These are phyloP conservation scores for Dipodomys ordii DNA, from an alignment of 2,113 vertebrate genomes.

Conservation along the genomic window DNA sequence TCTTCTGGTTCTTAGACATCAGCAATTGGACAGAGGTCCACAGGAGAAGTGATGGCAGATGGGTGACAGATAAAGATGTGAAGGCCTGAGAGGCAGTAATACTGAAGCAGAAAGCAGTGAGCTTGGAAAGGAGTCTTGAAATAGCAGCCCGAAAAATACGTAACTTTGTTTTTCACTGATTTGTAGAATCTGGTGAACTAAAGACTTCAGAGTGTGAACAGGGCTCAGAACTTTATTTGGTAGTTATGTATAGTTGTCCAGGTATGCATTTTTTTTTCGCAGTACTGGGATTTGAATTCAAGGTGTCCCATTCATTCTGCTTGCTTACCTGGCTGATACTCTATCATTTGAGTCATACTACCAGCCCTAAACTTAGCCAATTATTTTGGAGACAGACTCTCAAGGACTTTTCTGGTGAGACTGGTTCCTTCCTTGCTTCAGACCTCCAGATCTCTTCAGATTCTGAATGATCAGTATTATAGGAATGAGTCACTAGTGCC, in stretches of 20 bases:
- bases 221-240: neutral
- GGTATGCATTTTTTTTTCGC: no score
- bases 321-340: no score
- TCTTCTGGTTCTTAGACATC: neutral
- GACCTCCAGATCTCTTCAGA: no score
- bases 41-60: neutral
- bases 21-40: neutral
- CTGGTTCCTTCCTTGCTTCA: no score
- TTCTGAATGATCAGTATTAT: no score
- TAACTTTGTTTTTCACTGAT: constrained; percentile 21
- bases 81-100: neutral
- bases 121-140: neutral
- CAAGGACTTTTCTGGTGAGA: no score
- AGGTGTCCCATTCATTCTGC: no score
- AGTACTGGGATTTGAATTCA: no score
- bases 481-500: no score
- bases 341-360: no score
- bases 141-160: neutral
- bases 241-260: neutral
- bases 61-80: neutral
- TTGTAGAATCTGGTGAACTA: neutral
- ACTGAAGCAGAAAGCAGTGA: neutral
- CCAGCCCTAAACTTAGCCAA: no score
- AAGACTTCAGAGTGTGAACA: neutral
- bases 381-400: no score